phyloP scores from a whole-genome alignment of 2,797 vertebrate species.

The Lagodon rhomboides region DNA sequence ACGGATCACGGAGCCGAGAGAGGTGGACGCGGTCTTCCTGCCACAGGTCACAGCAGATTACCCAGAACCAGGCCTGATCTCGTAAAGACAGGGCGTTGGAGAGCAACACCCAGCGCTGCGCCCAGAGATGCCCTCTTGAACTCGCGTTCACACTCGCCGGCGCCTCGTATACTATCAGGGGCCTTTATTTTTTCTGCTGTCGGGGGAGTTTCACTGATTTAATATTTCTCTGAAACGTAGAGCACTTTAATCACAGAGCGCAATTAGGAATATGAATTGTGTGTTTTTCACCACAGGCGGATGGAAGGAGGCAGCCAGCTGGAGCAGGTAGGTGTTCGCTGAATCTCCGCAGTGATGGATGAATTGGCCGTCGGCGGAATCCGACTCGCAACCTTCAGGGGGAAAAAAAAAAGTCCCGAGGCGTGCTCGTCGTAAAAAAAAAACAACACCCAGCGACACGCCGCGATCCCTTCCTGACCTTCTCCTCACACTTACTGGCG shows the following conservation, averaged over 20 bases:
- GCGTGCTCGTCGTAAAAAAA: constrained; percentile 51
- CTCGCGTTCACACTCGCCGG: constrained; percentile 66
- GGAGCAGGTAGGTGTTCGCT: constrained; percentile 49
- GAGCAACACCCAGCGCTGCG: constrained; percentile 69
- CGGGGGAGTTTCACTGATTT: constrained; percentile 46
- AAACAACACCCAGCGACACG: constrained; percentile 43
- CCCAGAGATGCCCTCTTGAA: constrained; percentile 73
- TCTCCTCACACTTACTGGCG: constrained; percentile 50
- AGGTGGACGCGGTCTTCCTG: constrained; percentile 84
- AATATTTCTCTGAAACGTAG: constrained; percentile 52
- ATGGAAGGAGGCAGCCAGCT: constrained; percentile 46
- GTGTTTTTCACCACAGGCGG: constrained; percentile 38
- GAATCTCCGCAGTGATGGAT: constrained; percentile 41
- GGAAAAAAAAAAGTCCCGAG: constrained; percentile 21
- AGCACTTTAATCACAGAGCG: constrained; percentile 49
- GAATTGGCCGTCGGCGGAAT: constrained; percentile 41
- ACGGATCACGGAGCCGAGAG: constrained; percentile 89
- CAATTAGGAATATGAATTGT: constrained; percentile 63
- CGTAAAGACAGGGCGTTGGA: constrained; percentile 75
- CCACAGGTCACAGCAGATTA: constrained; percentile 74
- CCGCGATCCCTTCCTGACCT: constrained; percentile 61
- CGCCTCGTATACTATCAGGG: constrained; percentile 45
- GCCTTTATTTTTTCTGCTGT: constrained; percentile 42
- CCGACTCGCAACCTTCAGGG: constrained; percentile 34
- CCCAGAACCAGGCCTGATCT: constrained; percentile 65